These are phyloP conservation scores for Chrysina gloriosa DNA, from an alignment of 2,888 invertebrate species.

Conservation along the genomic window DNA sequence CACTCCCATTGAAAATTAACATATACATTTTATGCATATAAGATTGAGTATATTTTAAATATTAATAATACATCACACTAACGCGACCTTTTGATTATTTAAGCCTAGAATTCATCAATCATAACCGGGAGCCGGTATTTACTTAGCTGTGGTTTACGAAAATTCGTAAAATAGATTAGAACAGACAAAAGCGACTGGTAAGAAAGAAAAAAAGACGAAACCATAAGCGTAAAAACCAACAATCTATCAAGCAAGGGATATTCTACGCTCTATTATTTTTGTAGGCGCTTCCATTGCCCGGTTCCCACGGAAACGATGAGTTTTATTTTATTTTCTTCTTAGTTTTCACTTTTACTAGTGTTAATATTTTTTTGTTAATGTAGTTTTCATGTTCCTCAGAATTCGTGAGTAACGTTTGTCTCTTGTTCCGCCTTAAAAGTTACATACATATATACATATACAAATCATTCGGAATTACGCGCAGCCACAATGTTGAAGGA, in stretches of 20 bases:
- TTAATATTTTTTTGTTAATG: slow-evolving; percentile 28
- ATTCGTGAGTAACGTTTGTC: slow-evolving; percentile 4
- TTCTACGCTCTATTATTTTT: slow-evolving; percentile 43
- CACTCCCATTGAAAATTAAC: too few species aligned
- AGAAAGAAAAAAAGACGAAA: slow-evolving; percentile 42
- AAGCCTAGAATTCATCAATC: not conserved
- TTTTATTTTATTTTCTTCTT: slow-evolving; percentile 37
- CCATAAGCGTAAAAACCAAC: slow-evolving; percentile 41
- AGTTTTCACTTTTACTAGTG: slow-evolving; percentile 27
- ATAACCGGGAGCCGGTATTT: not conserved
- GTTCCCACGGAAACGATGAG: slow-evolving; percentile 45
- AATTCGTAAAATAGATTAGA: slow-evolving; percentile 19
- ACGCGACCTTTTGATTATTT: not conserved
- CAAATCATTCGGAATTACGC: too few species aligned
- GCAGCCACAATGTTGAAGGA: not conserved
- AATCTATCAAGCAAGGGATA: slow-evolving; percentile 41
- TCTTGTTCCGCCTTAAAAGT: slow-evolving; percentile 1
- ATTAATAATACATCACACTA: too few species aligned
- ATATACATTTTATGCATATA: too few species aligned
- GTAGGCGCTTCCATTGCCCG: slow-evolving; percentile 37
- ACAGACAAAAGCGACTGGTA: slow-evolving; percentile 20
- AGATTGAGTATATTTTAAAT: too few species aligned
- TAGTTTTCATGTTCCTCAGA: slow-evolving; percentile 18
- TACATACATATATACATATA: not conserved
- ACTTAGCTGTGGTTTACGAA: slow-evolving; percentile 13